Evolutionary conservation across 2,888 invertebrate species (phyloP), one percentile per base, ranked within the genome.

Genomic region (Hirudinaria manillensis): DNA sequence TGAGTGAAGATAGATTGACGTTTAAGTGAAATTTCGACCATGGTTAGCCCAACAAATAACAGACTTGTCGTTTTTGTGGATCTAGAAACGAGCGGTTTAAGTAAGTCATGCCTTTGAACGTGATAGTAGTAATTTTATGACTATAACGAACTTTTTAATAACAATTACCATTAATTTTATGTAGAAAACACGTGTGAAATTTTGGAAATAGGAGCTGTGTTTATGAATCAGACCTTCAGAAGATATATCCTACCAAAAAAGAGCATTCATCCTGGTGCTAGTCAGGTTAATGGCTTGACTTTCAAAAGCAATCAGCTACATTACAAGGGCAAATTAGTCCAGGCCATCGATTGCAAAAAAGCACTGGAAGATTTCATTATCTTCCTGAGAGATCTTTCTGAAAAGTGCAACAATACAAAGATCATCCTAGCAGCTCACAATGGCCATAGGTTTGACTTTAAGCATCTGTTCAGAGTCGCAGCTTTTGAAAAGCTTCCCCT

Each of bases 381-480:
- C 29, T 61, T 13, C 29, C 61, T 61, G 10, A 29, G 10, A 27
- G 24, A 61, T 61, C 61, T 61, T 61, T 61, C 61, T 13, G 29
- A 61, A 19, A 29, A 61, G 13, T 27, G 24, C 61, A 29, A 29
- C 13, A 29, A 61, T 13, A 27, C 19, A 16, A 61, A 61, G 29
- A 61, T 61, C 29, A 61, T 61, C 24, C 19, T 61, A n/a, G 61
- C 61, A 61, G 61, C 61, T 61, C 61, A 61, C 21, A 61, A 61
- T n/a, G 61, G 61, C 10, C 24, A 61, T 19, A 61, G 24, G 0
- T 61, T 61, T n/a, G 61, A 61, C 61, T 61, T 61, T n/a, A 61
- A n/a, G 29, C 61, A 61, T n/a, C 24, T 61, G 61, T 61, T 61
- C 61, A 16, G 61, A 10, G 61, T 61, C 13, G 61, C 61, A 4